A percentile compares a stretch with the other conserved stretches of the same genome.
phyloP scores from a whole-genome alignment of 1,140 invertebrate species.

The Ectropis grisescens region DNA sequence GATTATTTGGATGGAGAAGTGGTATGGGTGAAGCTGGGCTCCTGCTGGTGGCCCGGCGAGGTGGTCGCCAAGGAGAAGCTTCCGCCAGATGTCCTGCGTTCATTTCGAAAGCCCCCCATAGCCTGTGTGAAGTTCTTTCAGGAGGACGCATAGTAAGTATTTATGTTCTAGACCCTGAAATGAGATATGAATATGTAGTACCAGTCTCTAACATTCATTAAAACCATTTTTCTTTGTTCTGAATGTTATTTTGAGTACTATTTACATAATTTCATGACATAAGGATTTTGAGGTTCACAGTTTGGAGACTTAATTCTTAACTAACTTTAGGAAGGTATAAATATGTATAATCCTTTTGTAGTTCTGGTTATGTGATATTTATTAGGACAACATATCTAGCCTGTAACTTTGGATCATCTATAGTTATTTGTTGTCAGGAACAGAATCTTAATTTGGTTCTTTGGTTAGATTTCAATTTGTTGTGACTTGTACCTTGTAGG shows the following conservation, averaged over 20 bases:
- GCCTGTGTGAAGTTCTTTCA: conserved; percentile 87
- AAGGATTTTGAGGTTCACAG: too few species aligned
- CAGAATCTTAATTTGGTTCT: too few species aligned
- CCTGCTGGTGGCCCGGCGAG: conserved; percentile 85
- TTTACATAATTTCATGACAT: conserved; percentile 12
- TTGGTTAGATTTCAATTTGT: too few species aligned
- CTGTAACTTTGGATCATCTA: too few species aligned
- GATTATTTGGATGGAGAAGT: conserved; percentile 80
- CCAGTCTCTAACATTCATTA: too few species aligned
- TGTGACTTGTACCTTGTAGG: too few species aligned
- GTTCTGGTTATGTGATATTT: too few species aligned
- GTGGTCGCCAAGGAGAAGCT: conserved; percentile 75
- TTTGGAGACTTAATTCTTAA: too few species aligned
- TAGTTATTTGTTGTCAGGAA: too few species aligned
- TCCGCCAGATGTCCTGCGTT: conserved; percentile 73
- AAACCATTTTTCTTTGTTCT: conserved; percentile 9
- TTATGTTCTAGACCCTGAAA: conserved; percentile 21
- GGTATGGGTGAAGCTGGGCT: conserved; percentile 85
- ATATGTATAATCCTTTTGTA: too few species aligned
- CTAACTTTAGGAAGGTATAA: too few species aligned
- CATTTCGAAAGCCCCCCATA: conserved; percentile 78
- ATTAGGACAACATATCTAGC: too few species aligned
- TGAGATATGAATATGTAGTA: conserved; percentile 1
- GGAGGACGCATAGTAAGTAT: conserved; percentile 83
- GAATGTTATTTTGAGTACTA: conserved; percentile 3